Evolutionary conservation across 2,888 invertebrate genomes (phyloP), one percentile per base, ranked within the genome.

Genomic region (Carcina quercana): DNA sequence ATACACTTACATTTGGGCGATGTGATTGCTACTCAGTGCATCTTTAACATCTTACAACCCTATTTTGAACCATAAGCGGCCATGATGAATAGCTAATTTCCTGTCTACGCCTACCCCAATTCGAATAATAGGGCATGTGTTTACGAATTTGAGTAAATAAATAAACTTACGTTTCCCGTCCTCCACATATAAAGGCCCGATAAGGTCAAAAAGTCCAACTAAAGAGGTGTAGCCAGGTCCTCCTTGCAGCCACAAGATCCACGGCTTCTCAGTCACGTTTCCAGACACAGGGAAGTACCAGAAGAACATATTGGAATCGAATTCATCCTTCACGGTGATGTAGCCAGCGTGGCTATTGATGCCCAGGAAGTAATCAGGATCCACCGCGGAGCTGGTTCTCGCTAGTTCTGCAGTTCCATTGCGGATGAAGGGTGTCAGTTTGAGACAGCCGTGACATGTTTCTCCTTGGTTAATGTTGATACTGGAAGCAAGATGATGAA

Each of bases 211-310:
- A 0, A 66, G 39, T 5, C 67, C 71, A 15, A 48, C 37, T 34
- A 72, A 20, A 13, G 90, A 89, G 0, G 91, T 89, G 1, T 86
- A 86, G 3, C 86, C 95, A 0, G 94, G 94, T 0, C 94, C 94
- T 12, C 95, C 94, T 85, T 94, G 89, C 6, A 95, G 70, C 94
- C 94, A 95, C 42, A 95, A 88, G 12, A 93, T 82, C 42, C 94
- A 71, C 0, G 95, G 94, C 1, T 58, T 59, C 7, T 44, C 42
- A 5, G 35, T 42, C 10, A 55, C 15, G 1, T 60, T 61, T 32
- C 68, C 54, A 8, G 47, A 25, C 4, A 11, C 46, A 1, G 92
- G 92, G 50, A 93, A 92, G 58, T 89, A 93, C 93, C 93, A 93
- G 66, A 92, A 93, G 72, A 92, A 94, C 52, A 91, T 62, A 58